These are phyloP conservation scores for Gastrophysa polygoni DNA, from an alignment of 2,888 invertebrate species.

Conservation along the genomic window DNA sequence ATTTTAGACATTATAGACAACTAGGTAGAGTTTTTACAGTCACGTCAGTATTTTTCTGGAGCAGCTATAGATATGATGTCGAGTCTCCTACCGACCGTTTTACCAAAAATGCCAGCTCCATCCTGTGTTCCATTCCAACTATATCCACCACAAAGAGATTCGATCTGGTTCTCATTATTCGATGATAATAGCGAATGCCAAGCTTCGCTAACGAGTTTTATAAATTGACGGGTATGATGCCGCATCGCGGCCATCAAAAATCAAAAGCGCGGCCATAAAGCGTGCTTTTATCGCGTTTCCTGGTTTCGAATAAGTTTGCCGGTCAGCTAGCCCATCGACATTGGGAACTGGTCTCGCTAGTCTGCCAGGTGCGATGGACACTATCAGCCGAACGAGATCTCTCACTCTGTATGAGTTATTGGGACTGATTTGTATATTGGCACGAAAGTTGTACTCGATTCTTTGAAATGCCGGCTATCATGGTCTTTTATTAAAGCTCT, in stretches of 20 bases:
- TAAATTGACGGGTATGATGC: constrained; percentile 21
- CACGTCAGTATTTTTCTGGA: too few relatives aligned
- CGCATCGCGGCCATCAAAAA: constrained; percentile 14
- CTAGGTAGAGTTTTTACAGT: too few relatives aligned
- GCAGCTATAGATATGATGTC: too few relatives aligned
- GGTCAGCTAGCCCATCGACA: constrained; percentile 9
- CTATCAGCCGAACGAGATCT: constrained; percentile 9
- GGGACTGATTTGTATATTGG: constrained; percentile 8
- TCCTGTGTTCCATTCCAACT: too few relatives aligned
- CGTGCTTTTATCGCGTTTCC: constrained; percentile 17
- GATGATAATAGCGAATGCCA: not conserved
- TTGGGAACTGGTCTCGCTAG: not conserved
- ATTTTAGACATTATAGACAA: too few relatives aligned
- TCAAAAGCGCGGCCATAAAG: constrained; percentile 16
- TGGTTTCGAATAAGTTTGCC: constrained; percentile 15
- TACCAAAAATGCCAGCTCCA: too few relatives aligned
- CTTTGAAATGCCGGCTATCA: too few relatives aligned
- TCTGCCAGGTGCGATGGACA: constrained; percentile 1
- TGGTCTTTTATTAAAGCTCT: too few relatives aligned
- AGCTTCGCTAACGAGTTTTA: constrained; percentile 19
- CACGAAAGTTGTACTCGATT: not conserved
- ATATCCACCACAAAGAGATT: too few relatives aligned
- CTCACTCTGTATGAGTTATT: not conserved
- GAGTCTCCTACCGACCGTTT: too few relatives aligned
- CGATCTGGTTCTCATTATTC: not conserved